Base-by-base conservation (phyloP, 2,113 vertebrate genomes). In the Zosterops lateralis region DNA sequence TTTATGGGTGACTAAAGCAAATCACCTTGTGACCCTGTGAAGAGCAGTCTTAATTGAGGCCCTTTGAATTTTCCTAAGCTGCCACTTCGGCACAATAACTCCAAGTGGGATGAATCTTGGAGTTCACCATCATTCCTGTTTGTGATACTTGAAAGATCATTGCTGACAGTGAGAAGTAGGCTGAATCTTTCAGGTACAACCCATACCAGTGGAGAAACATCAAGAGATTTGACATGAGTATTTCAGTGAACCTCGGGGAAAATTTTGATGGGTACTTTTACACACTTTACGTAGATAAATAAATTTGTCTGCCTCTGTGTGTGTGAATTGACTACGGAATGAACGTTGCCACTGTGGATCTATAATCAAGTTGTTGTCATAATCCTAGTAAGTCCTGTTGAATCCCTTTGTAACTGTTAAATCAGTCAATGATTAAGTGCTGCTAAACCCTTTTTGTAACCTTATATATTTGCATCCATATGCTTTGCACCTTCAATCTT, bases 261-360 rank as follows among this genome's bases (percentile, higher is more conserved):
- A n/a, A 31, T 74, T 45, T 72, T 45, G 17, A 29, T 14, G 12
- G 6, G 24, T 38, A 25, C 19, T 29, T 74, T 67, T 38, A n/a
- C 8, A 12, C 1, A 0, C 10, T 60, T n/a, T 7, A 45, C 7
- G 5, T 14, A 60, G 19, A 31, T 60, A 2, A 47, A 67, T 29
- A 53, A 3, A 66, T 60, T 66, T 73, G 18, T n/a, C 4, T 47
- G 24, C 17, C 26, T 60, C 15, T 53, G 1, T 17, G 13, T 53
- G 28, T 60, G 22, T 53, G 53, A 60, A 53, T n/a, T 29, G 28
- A 28, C 47, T 40, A 21, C 31, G 38, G 29, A 15, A 47, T 47
- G 29, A 60, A 38, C 1, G 1, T 38, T 44, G 28, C 31, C 34
- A 40, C 10, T 21, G 11, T 25, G 13, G 14, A 47, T 67, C 16